Evolutionary conservation across 2,888 invertebrate genomes (phyloP), one percentile per base, ranked within the genome.

Genomic region (Sminthurides aquaticus): DNA sequence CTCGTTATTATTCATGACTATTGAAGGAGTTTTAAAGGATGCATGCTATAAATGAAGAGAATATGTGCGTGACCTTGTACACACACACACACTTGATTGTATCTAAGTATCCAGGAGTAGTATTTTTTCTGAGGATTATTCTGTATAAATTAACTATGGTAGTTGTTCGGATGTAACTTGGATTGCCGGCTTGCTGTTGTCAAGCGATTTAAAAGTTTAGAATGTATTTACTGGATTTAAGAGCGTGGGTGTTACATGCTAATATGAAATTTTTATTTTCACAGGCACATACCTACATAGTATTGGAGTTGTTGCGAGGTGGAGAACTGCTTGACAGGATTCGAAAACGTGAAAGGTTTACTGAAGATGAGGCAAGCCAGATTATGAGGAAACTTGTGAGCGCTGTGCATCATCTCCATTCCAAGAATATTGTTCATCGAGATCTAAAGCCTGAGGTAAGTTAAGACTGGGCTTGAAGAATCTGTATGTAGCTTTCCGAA

Each of bases 401-500:
- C 20, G 95, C 93, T 58, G 87, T 96, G 24, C 81, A 84, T 29
- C 91, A 88, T 78, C 88, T 97, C 85, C 96, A 96, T 80, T 81
- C 84, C 25, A 82, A 87, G 62, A 86, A 89, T 20, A 87, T 94
- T 55, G 94, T 93, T 62, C 97, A 98, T 78, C 81, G 96, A 29
- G 97, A 97, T 79, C 82, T 98, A 20, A 98, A 97, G 79, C 96
- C 96, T 0, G 97, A 95, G 84, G 90, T 88, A 74, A 74, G 70
- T 59, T 34, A 24, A n/a, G 49, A 25, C n/a, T 57, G 20, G n/a
- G n/a, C 8, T 29, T 26, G n/a, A 24, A 24, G 11, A 34, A 58
- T 27, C 8, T 20, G n/a, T 29, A 28, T 3, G 48, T 34, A 22
- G 3, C 20, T 43, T 49, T 48, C 20, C 18, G 43, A 18, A 43